Conservation (phyloP, 2,888 invertebrate species). For the Campopleginae sp. region DNA sequence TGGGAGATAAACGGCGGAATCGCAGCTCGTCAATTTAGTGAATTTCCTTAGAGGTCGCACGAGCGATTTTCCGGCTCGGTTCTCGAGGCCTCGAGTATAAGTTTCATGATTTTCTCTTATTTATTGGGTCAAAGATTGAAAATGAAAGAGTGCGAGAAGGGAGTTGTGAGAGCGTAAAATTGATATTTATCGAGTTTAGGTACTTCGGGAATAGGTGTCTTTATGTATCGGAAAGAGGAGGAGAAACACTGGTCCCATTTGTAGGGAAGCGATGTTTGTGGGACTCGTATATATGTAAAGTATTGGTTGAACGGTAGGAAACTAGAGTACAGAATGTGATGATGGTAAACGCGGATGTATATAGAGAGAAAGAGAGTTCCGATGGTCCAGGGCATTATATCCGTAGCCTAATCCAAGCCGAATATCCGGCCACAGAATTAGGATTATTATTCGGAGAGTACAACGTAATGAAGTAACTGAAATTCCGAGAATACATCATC, state of each 20-base stretch:
- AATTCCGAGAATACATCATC: slow-evolving; percentile 77
- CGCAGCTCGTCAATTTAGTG: not conserved
- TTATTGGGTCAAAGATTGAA: not conserved
- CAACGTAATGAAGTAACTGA: slow-evolving; percentile 81
- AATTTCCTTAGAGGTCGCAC: not conserved
- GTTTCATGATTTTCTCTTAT: not conserved
- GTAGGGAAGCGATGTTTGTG: slow-evolving; percentile 31
- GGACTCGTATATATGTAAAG: not conserved
- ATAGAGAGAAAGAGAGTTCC: not conserved
- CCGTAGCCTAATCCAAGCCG: slow-evolving; percentile 69
- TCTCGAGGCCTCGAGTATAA: not conserved
- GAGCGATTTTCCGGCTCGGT: not conserved
- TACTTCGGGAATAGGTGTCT: slow-evolving; percentile 10
- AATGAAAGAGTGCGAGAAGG: not conserved
- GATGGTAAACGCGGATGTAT: not conserved
- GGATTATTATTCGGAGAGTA: slow-evolving; percentile 75
- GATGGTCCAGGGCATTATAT: slow-evolving; percentile 56
- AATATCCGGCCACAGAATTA: slow-evolving; percentile 75
- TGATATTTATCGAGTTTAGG: slow-evolving; percentile 13
- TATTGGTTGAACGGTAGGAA: not conserved
- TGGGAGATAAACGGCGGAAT: not conserved
- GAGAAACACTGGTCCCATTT: slow-evolving; percentile 49
- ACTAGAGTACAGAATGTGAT: not conserved
- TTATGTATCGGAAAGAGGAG: slow-evolving; percentile 14
- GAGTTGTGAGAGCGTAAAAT: not conserved